These are phyloP conservation scores for Sturmia bella DNA, from an alignment of 2,888 invertebrate species.

Conservation along the genomic window DNA sequence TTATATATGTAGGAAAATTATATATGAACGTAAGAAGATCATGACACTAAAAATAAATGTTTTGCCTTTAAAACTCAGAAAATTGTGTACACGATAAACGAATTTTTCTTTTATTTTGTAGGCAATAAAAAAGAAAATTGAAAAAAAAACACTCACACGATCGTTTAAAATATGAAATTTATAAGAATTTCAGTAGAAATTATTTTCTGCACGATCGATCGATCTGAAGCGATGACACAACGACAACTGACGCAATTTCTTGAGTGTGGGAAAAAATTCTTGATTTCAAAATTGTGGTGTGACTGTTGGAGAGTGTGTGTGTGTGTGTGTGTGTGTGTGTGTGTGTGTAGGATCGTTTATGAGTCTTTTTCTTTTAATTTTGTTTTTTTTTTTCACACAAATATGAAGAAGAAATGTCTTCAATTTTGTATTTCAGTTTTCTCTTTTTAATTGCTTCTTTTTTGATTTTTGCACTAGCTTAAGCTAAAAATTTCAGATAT, in stretches of 20 bases:
- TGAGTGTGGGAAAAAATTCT: slow-evolving; percentile 51
- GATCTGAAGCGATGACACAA: slow-evolving; percentile 67
- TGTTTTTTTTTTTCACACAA: slow-evolving; percentile 10
- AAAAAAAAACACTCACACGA: slow-evolving; percentile 52
- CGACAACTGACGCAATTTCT: slow-evolving; percentile 69
- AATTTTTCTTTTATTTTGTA: slow-evolving; percentile 10
- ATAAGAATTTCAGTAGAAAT: slow-evolving; percentile 31
- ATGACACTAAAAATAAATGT: slow-evolving; percentile 65
- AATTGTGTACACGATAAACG: slow-evolving; percentile 29
- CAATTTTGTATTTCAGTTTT: slow-evolving; percentile 23
- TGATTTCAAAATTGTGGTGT: slow-evolving; percentile 32
- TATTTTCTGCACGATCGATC: slow-evolving; percentile 53
- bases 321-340: slow-evolving; percentile 6
- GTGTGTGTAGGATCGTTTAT: background rate
- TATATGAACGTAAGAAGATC: slow-evolving; percentile 60
- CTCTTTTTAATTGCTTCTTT: background rate
- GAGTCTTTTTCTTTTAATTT: too few species aligned
- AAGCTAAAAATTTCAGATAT: slow-evolving; percentile 78
- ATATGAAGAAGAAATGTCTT: slow-evolving; percentile 44
- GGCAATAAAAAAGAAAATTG: background rate
- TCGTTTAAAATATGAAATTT: slow-evolving; percentile 32
- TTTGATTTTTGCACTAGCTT: slow-evolving; percentile 51
- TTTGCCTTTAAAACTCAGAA: background rate
- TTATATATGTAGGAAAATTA: background rate
- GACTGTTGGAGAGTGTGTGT: background rate